Base-by-base conservation (phyloP, 2,797 vertebrate genomes). In the Babyrousa celebensis region DNA sequence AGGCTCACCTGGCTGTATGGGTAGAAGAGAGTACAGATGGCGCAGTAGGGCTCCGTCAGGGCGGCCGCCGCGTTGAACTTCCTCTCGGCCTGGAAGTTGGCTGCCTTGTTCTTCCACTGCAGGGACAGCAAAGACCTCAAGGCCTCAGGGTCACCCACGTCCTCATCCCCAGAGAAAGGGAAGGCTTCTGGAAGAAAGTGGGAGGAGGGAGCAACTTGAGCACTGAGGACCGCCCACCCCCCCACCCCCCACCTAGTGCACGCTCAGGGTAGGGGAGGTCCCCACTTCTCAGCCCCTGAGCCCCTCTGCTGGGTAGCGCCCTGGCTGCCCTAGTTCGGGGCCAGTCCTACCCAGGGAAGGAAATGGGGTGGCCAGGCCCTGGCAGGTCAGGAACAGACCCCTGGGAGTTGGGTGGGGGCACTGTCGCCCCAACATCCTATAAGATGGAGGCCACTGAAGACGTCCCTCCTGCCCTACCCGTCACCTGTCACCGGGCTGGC, bases 21-120 rank as follows among this genome's bases (percentile, higher is more conserved):
- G 95, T 99, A 99, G 98, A 99, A 99, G 63, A 99, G 99, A 3
- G 99, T 99, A 68, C 99, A 99, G 97, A 99, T 97, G 79, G 99
- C 99, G 56, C 99, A 99, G 98, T 99, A 98, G 0, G 99, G 99
- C 95, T 99, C 98, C 0, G 99, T 98, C 15, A 98, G 98, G 1
- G 99, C 99, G 32, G 99, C 99, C 0, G 99, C 99, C 0, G 99
- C 99, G 0, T 99, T 99, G 98, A 99, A 99, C 95, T 98, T 99
- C 58, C 99, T 99, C 98, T 99, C 99, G 0, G 99, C 99, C 95
- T 99, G 97, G 97, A 99, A 99, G 98, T 99, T 99, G 58, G 99
- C 98, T 0, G 98, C 98, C 95, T 98, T 99, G 96, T 99, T 99
- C 98, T 99, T 99, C 99, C 99, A 99, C 96, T 99, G 98, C 97